A percentile compares a stretch with the other conserved stretches of the same genome.
phyloP scores from a whole-genome alignment of 2,888 invertebrate species.

The Diarsia rubi region DNA sequence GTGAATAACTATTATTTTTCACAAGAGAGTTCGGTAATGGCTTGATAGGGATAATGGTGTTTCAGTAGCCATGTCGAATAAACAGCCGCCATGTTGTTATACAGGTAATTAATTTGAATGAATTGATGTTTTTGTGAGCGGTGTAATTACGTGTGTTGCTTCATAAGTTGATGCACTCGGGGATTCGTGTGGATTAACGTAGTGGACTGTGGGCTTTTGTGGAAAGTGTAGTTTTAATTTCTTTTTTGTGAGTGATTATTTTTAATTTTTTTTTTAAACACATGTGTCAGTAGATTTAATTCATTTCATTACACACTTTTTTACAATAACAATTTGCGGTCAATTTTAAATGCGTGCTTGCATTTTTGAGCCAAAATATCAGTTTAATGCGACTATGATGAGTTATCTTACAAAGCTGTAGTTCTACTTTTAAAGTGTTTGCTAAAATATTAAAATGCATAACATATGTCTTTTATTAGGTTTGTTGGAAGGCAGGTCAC shows the following conservation, averaged over 20 bases:
- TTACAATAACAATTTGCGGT: background rate
- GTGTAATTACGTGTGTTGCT: slow-evolving; percentile 46
- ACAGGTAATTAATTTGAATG: slow-evolving; percentile 84
- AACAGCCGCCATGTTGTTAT: slow-evolving; percentile 78
- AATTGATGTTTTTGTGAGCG: slow-evolving; percentile 70
- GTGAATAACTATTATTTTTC: slow-evolving; percentile 90
- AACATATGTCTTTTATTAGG: background rate
- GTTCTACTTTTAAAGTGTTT: background rate
- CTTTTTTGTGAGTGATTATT: background rate
- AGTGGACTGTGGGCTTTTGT: background rate
- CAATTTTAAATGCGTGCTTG: background rate
- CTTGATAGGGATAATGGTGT: slow-evolving; percentile 85
- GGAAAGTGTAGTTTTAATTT: background rate
- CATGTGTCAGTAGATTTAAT: background rate
- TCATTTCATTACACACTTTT: background rate
- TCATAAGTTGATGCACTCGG: slow-evolving; percentile 35
- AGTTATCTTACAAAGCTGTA: background rate
- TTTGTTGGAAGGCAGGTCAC: slow-evolving; percentile 33
- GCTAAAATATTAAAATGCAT: slow-evolving; percentile 9
- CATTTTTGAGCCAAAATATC: background rate
- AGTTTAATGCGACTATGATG: background rate
- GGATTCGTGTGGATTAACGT: slow-evolving; percentile 45
- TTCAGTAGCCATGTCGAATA: slow-evolving; percentile 71
- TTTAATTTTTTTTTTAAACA: background rate
- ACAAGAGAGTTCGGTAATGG: slow-evolving; percentile 85